phyloP scores from a whole-genome alignment of 2,888 invertebrate species.

The Seira sanloemensis region DNA sequence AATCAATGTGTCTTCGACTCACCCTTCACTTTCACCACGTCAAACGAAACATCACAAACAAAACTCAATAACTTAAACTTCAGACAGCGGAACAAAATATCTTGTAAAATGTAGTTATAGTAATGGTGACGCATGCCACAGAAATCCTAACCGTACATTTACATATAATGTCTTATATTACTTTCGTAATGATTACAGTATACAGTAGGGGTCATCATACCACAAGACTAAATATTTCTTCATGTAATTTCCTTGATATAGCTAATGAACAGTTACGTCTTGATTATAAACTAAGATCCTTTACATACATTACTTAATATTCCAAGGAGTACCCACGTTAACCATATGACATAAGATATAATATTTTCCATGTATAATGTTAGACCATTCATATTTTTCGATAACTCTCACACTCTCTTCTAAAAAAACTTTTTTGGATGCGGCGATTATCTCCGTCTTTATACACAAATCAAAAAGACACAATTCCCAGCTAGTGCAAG shows the following conservation, averaged over 20 bases:
- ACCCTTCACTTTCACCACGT: too few relatives aligned
- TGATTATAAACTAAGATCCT: too few relatives aligned
- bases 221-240: constrained; percentile 24
- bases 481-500: too few relatives aligned
- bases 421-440: not conserved
- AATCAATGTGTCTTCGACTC: too few relatives aligned
- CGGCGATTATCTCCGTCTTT: not conserved
- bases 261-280: constrained; percentile 32
- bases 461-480: constrained; percentile 1
- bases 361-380: constrained; percentile 19
- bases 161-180: not conserved
- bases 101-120: not conserved
- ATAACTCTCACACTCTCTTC: too few relatives aligned
- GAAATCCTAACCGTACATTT: not conserved
- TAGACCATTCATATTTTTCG: constrained; percentile 22
- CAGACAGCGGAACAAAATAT: not conserved
- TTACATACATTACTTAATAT: not conserved
- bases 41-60: not conserved
- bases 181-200: not conserved
- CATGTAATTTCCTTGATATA: not conserved
- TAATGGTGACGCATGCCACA: not conserved
- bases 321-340: constrained; percentile 29
- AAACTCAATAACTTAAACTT: too few relatives aligned
- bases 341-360: not conserved
- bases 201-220: constrained; percentile 9